Evolutionary conservation across 2,888 invertebrate genomes (phyloP).

Genomic region (Deilephila porcellus): DNA sequence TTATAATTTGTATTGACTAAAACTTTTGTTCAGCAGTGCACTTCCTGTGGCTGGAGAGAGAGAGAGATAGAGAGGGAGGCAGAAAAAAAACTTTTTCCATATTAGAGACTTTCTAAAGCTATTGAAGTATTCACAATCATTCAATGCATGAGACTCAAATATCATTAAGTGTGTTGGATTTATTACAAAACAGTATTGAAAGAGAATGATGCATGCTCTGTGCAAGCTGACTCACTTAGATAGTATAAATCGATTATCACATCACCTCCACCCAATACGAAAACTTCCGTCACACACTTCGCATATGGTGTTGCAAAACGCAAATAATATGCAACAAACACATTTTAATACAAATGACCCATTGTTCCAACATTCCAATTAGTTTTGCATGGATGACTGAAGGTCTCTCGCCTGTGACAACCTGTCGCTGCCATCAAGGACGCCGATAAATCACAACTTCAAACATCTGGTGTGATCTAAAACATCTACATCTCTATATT

Average conservation of each 20-base stretch:
- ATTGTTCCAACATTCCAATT: conserved; percentile 48
- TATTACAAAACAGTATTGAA: not conserved
- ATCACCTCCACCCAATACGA: conserved; percentile 5
- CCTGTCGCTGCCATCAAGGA: conserved; percentile 62
- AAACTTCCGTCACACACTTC: not conserved
- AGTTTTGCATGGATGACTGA: conserved; percentile 44
- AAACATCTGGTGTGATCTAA: conserved; percentile 55
- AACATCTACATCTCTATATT: not conserved
- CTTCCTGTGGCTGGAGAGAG: too few species aligned
- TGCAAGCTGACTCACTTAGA: not conserved
- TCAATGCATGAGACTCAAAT: too few species aligned
- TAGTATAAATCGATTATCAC: not conserved
- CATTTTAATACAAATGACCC: conserved; percentile 43
- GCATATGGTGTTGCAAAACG: conserved; percentile 4
- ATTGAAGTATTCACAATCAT: too few species aligned
- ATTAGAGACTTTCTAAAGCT: too few species aligned
- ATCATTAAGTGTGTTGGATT: not conserved
- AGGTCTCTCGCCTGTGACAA: conserved; percentile 47
- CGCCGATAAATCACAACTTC: conserved; percentile 48
- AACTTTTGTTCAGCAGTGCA: too few species aligned
- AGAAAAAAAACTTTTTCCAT: too few species aligned
- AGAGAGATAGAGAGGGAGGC: too few species aligned
- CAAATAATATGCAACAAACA: not conserved
- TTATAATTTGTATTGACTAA: too few species aligned
- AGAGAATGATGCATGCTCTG: not conserved